These are phyloP conservation scores for Haliclona indistincta DNA, from an alignment of 37 sponge, comb jelly and placozoan species.

Conservation along the genomic window DNA sequence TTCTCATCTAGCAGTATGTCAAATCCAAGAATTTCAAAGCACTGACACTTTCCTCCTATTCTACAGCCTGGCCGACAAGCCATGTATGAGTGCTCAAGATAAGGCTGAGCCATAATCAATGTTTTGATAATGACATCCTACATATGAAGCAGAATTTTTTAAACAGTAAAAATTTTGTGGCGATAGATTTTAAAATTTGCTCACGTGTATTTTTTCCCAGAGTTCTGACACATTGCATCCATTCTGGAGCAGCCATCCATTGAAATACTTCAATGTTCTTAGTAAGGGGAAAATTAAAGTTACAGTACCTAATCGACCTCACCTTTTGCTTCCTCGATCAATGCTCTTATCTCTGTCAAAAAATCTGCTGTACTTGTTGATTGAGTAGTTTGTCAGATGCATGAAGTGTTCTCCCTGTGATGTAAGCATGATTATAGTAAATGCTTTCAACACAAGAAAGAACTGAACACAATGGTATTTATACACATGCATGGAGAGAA, in stretches of 20 bases:
- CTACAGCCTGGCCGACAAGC: conserved; percentile 71
- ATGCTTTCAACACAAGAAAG: no score
- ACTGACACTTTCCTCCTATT: conserved; percentile 45
- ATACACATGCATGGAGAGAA: no score
- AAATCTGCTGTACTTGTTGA: conserved; percentile 82
- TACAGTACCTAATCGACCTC: not conserved
- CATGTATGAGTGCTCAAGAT: conserved; percentile 75
- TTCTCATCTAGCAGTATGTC: conserved; percentile 79
- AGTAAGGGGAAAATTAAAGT: not conserved
- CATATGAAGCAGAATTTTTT: not conserved
- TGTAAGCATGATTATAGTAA: not conserved
- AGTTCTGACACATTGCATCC: conserved; percentile 73
- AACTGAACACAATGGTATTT: no score
- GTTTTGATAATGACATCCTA: conserved; percentile 91
- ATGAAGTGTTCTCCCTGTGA: conserved; percentile 69
- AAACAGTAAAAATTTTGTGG: not conserved
- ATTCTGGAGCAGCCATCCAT: conserved; percentile 66
- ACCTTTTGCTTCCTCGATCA: conserved; percentile 84
- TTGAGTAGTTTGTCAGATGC: conserved; percentile 96
- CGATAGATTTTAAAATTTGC: not conserved
- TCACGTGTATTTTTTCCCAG: conserved; percentile 83
- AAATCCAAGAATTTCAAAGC: conserved; percentile 91
- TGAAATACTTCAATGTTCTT: conserved; percentile 74
- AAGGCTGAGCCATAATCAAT: conserved; percentile 71
- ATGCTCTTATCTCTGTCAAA: conserved; percentile 65